A percentile compares a stretch with the other conserved stretches of the same genome.
Conservation (phyloP, 2,113 vertebrate genomes). For the Hippolais icterina region DNA sequence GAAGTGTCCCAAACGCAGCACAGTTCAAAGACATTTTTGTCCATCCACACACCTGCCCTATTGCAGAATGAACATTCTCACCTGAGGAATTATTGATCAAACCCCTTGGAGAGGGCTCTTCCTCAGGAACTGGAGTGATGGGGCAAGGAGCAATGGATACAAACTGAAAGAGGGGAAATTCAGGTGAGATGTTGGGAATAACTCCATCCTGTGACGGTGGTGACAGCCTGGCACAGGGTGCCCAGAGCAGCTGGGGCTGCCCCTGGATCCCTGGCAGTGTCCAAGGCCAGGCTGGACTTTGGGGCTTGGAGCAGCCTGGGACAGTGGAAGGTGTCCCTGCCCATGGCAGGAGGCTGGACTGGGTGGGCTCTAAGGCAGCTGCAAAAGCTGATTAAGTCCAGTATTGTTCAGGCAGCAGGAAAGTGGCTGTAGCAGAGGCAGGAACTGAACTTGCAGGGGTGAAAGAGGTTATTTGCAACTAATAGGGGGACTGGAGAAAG, state of each 20-base stretch:
- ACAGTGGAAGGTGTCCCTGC: neutral
- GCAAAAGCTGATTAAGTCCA: fast-evolving
- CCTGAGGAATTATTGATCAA: neutral
- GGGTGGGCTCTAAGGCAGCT: neutral
- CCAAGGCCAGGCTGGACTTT: neutral
- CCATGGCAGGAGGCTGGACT: neutral
- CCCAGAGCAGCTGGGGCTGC: neutral
- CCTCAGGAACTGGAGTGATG: neutral
- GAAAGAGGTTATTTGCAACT: neutral
- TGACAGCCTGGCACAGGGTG: neutral
- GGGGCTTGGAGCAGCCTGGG: neutral
- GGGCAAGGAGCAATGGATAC: neutral
- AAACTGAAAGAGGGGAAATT: neutral
- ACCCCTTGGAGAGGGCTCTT: neutral
- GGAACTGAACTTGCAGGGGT: neutral
- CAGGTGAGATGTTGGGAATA: neutral
- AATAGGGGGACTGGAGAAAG: neutral
- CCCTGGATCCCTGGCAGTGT: neutral
- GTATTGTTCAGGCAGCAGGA: neutral
- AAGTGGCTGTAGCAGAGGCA: neutral
- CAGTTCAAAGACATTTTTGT: neutral
- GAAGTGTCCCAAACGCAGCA: neutral
- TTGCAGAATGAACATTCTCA: neutral
- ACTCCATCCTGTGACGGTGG: neutral
- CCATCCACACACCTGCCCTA: neutral